Percentiles rank a stretch among this genome's conserved stretches.
Conservation (phyloP, 2,797 vertebrate species). For the Poeciliopsis turneri region DNA sequence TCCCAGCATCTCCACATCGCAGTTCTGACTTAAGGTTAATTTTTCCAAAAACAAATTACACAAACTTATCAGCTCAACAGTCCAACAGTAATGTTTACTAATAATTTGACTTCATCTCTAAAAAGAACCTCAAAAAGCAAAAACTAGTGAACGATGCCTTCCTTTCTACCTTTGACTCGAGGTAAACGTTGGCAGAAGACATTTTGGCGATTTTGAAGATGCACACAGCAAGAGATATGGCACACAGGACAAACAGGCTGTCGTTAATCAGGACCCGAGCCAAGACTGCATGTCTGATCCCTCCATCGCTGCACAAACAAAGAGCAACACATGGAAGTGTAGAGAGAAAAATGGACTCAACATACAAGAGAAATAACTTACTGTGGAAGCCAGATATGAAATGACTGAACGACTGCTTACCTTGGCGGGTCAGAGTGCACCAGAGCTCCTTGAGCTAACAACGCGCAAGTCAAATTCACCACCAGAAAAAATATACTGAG, state of each 20-base stretch:
- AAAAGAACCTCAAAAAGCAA: neutral
- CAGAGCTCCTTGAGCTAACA: constrained; percentile 85
- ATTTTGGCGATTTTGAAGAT: constrained; percentile 94
- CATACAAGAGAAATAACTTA: neutral
- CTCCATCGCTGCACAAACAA: constrained; percentile 69
- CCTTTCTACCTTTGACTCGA: constrained; percentile 90
- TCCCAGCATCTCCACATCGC: neutral
- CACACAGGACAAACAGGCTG: constrained; percentile 92
- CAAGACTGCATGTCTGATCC: constrained; percentile 84
- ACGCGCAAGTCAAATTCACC: constrained; percentile 91
- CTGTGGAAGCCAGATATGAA: neutral
- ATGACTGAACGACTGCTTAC: constrained; percentile 34
- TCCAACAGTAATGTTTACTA: neutral
- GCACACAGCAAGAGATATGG: constrained; percentile 89
- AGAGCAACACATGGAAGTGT: too few species aligned
- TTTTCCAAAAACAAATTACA: neutral
- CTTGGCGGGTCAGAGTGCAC: constrained; percentile 65
- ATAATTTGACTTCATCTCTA: neutral
- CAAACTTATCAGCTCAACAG: neutral
- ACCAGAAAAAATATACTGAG: constrained; percentile 89
- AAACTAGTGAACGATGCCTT: neutral
- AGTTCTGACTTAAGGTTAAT: neutral
- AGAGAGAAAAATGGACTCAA: neutral
- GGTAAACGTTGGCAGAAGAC: constrained; percentile 97
- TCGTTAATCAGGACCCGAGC: constrained; percentile 90